These are phyloP conservation scores for Phrynocephalus versicolor DNA, from an alignment of 2,113 vertebrate genomes.

Conservation along the genomic window DNA sequence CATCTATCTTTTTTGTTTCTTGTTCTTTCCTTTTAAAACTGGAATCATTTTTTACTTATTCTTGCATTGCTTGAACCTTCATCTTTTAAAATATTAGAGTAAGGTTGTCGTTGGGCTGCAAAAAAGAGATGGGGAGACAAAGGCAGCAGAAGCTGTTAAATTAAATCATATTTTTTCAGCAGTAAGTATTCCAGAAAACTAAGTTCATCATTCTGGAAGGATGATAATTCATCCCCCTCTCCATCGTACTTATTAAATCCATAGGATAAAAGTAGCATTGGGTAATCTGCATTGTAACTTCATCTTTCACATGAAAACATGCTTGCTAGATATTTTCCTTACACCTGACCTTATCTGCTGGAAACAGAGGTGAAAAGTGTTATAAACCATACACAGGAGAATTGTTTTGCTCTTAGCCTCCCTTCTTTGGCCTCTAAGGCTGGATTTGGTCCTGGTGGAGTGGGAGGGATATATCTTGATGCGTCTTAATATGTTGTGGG, in stretches of 20 bases:
- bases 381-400: neutral
- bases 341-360: neutral
- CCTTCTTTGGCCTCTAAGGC: neutral
- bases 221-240: neutral
- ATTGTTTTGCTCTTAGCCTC: neutral
- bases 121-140: neutral
- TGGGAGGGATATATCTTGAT: neutral
- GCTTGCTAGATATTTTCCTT: neutral
- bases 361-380: neutral
- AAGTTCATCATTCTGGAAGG: slow-evolving; percentile 14
- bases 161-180: slow-evolving; percentile 4
- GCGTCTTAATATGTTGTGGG: neutral
- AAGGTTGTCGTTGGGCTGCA: neutral
- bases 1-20: neutral
- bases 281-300: slow-evolving; percentile 6
- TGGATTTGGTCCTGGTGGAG: neutral
- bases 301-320: neutral
- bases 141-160: neutral
- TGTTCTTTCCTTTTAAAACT: neutral
- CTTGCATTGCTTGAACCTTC: neutral
- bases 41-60: neutral
- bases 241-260: neutral
- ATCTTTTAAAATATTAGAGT: neutral
- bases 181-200: neutral
- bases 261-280: neutral